phyloP scores from a whole-genome alignment of 2,888 invertebrate genomes.

The Drosophila paramelanica region DNA sequence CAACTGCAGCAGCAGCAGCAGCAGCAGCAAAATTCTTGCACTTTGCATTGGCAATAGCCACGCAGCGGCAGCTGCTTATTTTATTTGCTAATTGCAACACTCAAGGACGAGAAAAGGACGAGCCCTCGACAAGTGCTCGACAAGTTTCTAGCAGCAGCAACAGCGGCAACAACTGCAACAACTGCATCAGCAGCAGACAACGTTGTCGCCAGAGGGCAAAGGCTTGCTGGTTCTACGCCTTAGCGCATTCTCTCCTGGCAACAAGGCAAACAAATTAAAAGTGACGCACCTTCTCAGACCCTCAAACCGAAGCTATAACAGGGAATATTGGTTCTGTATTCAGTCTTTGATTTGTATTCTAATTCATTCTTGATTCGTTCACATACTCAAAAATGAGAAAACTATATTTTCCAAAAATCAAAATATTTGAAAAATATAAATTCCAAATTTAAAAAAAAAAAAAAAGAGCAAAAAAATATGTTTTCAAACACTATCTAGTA shows the following conservation, averaged over 20 bases:
- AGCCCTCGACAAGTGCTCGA: slow-evolving; percentile 72
- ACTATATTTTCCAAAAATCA: no score
- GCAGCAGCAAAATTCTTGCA: slow-evolving; percentile 43
- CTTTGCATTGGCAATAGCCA: slow-evolving; percentile 54
- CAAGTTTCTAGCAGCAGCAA: slow-evolving; percentile 55
- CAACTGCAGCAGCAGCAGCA: slow-evolving; percentile 7
- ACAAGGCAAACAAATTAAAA: slow-evolving; percentile 76
- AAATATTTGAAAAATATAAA: no score
- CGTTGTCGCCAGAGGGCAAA: slow-evolving; percentile 27
- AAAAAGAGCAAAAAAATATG: no score
- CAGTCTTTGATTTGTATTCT: no score
- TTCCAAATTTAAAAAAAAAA: no score
- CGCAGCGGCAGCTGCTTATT: slow-evolving; percentile 69
- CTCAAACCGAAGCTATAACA: neutral
- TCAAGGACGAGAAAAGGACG: slow-evolving; percentile 51
- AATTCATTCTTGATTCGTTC: no score
- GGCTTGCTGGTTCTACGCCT: slow-evolving; percentile 19
- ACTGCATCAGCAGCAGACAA: slow-evolving; percentile 14
- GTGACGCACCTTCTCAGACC: slow-evolving; percentile 59
- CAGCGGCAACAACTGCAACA: slow-evolving; percentile 33
- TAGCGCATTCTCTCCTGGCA: slow-evolving; percentile 22
- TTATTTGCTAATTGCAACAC: slow-evolving; percentile 80
- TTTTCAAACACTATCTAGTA: no score
- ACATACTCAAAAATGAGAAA: no score
- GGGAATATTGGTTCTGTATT: no score